A percentile compares a stretch with the other conserved stretches of the same genome.
Evolutionary conservation across 2,888 invertebrate species (phyloP).

Genomic region (Spatulosminthurus flaviceps): DNA sequence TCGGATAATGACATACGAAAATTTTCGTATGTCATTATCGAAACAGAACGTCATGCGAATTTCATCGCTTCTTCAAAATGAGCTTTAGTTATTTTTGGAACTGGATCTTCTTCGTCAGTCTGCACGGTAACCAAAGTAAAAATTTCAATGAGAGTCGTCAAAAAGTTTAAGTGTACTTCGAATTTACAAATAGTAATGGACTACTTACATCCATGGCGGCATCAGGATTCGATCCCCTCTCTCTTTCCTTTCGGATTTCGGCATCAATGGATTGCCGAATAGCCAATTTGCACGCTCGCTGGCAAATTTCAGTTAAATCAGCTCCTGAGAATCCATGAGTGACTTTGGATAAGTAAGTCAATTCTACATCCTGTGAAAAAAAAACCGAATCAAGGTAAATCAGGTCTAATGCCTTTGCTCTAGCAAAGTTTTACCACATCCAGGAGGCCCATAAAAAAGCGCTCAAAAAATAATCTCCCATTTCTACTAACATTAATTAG

Average conservation of each 20-base stretch:
- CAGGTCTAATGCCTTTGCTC: slow-evolving; percentile 96
- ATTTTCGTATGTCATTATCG: slow-evolving; percentile 99
- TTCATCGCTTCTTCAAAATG: slow-evolving; percentile 99
- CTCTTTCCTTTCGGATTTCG: slow-evolving; percentile 90
- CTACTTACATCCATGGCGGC: slow-evolving; percentile 84
- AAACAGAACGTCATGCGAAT: slow-evolving; percentile 96
- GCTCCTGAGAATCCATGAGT: slow-evolving; percentile 98
- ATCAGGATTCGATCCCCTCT: slow-evolving; percentile 79
- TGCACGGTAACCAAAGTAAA: too few relatives aligned
- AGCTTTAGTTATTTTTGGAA: slow-evolving; percentile 95
- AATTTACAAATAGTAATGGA: neutral
- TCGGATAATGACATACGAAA: too few relatives aligned
- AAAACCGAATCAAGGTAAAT: too few relatives aligned
- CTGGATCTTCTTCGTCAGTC: slow-evolving; percentile 97
- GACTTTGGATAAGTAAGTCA: slow-evolving; percentile 73
- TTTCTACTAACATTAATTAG: too few relatives aligned
- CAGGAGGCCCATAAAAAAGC: slow-evolving; percentile 84
- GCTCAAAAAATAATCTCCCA: too few relatives aligned
- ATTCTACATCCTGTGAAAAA: slow-evolving; percentile 86
- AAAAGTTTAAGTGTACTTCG: neutral
- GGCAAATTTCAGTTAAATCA: slow-evolving; percentile 99
- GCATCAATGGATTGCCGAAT: slow-evolving; percentile 98
- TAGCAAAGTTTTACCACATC: slow-evolving; percentile 68
- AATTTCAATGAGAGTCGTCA: too few relatives aligned
- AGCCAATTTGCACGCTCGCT: slow-evolving; percentile 98